Base-by-base conservation (phyloP, 2,113 vertebrate species). In the Manacus vitellinus region DNA sequence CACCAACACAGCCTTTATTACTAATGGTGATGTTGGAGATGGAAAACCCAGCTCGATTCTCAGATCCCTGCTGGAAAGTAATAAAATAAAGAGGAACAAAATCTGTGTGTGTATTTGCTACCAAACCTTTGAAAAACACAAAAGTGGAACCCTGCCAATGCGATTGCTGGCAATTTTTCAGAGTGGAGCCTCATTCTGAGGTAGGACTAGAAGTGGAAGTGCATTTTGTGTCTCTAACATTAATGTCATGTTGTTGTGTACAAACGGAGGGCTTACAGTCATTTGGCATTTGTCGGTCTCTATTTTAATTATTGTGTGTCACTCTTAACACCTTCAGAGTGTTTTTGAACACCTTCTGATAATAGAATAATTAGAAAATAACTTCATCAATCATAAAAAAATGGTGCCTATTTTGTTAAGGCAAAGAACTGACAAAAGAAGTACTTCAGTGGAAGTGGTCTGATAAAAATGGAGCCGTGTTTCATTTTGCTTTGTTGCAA, bases 141-240 rank as follows among this genome's bases (percentile, higher is more conserved):
- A 91, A 94, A 91, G 76, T 87, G 88, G 94, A 97, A 89, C 85
- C 85, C 92, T 95, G 94, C 91, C 94, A 94, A 43, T 54, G 15
- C 24, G 71, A 74, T 92, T 71, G 59, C 95, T 96, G 77, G 52
- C 74, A 92, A 56, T 76, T 95, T 96, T 85, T 95, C 83, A 58
- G 65, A 91, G 28, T 3, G 1, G 47, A 78, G 74, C 66, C 39
- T 75, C 62, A 10, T 85, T 95, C 28, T 3, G 4, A 95, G 79
- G 33, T 74, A 78, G 59, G 33, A 73, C 84, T 80, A 72, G 83
- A 84, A 67, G 39, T 92, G 41, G 72, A 94, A 91, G 65, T 68
- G 49, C 31, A 8, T 85, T 78, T 90, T 92, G 52, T 88, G 37
- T 71, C 82, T 90, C 68, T 88, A 52, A 24, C 65, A 75, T 75